Conservation (phyloP, 2,113 vertebrate species). For the Ceuthmochares aereus region DNA sequence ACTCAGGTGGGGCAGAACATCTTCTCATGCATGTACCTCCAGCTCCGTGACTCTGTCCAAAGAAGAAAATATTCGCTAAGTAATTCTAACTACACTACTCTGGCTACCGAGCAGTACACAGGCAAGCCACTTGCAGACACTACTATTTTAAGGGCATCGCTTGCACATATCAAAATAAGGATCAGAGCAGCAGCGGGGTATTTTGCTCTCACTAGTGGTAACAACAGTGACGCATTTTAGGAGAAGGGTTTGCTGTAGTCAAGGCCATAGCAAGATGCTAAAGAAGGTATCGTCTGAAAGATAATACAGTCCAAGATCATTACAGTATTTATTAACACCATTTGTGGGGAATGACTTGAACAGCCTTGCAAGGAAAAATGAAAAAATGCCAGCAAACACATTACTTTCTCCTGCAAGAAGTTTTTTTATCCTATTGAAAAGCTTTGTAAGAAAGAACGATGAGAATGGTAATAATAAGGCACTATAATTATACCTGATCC, state of each 20-base stretch:
- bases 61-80: background rate
- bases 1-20: background rate
- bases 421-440: constrained; percentile 49
- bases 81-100: background rate
- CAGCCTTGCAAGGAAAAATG: constrained; percentile 20
- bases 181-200: background rate
- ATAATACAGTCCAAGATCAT: background rate
- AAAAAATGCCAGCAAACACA: constrained; percentile 58
- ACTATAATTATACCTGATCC: constrained; percentile 67
- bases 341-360: constrained; percentile 13
- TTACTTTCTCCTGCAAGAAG: constrained; percentile 16
- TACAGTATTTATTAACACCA: background rate
- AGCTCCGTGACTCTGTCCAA: background rate
- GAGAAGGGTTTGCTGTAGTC: background rate
- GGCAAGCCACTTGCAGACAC: background rate
- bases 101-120: background rate
- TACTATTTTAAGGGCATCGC: background rate
- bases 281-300: background rate
- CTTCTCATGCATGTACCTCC: background rate
- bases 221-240: background rate
- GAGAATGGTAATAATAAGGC: constrained; percentile 54
- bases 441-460: constrained; percentile 63
- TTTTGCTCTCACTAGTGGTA: background rate
- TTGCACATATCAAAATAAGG: background rate
- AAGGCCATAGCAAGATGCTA: background rate